A percentile compares a stretch with the other conserved stretches of the same genome.
Conservation (phyloP, 2,113 vertebrate genomes). For the Puffinus mauretanicus region DNA sequence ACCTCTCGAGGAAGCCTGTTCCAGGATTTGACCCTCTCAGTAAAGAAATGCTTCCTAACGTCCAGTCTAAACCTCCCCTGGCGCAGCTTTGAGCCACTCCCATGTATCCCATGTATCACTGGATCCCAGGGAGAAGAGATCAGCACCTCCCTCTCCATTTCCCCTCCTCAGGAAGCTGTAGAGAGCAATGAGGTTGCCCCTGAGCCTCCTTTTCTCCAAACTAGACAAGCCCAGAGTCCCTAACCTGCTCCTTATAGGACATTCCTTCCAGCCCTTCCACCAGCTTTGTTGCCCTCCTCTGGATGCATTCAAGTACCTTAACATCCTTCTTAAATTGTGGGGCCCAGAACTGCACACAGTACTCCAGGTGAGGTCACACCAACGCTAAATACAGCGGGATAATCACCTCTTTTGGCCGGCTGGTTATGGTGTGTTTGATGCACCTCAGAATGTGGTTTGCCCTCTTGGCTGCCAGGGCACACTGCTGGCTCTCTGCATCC, state of each 20-base stretch:
- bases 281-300: neutral
- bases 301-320: neutral
- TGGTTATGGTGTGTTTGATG: neutral
- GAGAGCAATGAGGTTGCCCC: neutral
- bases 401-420: neutral
- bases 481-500: neutral
- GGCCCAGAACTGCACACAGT: neutral
- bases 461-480: neutral
- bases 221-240: neutral
- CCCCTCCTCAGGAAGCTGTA: neutral
- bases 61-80: neutral
- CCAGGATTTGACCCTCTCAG: neutral
- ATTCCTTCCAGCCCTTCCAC: neutral
- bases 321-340: neutral
- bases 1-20: neutral
- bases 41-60: neutral
- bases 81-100: neutral
- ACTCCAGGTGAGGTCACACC: neutral
- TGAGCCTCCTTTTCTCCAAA: neutral
- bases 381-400: fast-evolving
- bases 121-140: neutral
- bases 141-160: neutral
- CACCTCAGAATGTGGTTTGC: neutral
- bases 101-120: neutral
- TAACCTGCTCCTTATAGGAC: neutral